phyloP scores from a whole-genome alignment of 1,140 invertebrate species.

The Contarinia nasturtii region DNA sequence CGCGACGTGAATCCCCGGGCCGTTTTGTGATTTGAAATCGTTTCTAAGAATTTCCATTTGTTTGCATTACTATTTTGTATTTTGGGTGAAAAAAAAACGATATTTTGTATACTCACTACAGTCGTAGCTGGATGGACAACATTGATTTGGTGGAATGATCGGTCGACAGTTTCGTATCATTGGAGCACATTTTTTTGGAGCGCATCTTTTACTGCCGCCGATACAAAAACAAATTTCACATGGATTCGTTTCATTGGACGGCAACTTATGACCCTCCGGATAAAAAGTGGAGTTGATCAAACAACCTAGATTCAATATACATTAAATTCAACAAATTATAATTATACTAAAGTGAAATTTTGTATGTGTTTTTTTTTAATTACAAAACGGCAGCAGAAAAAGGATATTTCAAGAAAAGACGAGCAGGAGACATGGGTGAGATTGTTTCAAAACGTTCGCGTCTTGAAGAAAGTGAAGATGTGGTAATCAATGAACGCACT shows the following conservation, averaged over 20 bases:
- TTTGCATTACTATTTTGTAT: conserved; percentile 1
- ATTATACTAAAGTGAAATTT: too few species aligned
- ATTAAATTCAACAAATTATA: too few species aligned
- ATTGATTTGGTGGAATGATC: conserved; percentile 52
- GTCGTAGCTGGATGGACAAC: conserved; percentile 67
- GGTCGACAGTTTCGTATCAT: conserved; percentile 54
- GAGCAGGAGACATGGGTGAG: too few species aligned
- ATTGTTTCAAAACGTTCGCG: too few species aligned
- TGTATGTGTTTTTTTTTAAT: too few species aligned
- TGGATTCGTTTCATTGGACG: conserved; percentile 31
- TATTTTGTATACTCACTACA: conserved; percentile 31
- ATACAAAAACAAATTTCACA: conserved; percentile 73
- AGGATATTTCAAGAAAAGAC: too few species aligned
- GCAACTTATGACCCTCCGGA: conserved; percentile 55
- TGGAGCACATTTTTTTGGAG: conserved; percentile 52
- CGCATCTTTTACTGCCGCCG: conserved; percentile 48
- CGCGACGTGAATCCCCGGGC: conserved; percentile 3
- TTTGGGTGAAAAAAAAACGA: conserved; percentile 21
- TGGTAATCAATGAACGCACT: too few species aligned
- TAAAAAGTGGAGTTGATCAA: conserved; percentile 37
- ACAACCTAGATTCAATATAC: conserved; percentile 36
- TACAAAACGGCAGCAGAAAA: too few species aligned
- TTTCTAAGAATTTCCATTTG: background rate
- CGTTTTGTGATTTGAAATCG: background rate
- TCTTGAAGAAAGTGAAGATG: too few species aligned